A percentile compares a stretch with the other conserved stretches of the same genome.
Conservation (phyloP, 1,140 invertebrate genomes). For the Helicoverpa armigera region DNA sequence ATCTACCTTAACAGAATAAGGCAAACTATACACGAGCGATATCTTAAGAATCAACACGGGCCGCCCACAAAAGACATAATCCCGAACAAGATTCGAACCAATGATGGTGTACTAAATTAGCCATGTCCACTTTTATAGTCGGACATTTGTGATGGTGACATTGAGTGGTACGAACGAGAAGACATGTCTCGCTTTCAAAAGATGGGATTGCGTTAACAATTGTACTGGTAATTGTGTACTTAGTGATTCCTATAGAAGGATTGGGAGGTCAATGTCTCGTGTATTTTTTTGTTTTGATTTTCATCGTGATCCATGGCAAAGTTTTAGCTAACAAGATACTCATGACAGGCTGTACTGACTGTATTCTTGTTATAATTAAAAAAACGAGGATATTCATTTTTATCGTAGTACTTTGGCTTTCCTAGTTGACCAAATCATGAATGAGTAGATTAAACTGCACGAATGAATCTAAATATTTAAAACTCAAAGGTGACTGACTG, state of each 20-base stretch:
- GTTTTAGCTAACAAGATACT: no score
- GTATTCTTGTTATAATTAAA: no score
- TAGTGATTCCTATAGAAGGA: slow-evolving; percentile 18
- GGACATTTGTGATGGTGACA: slow-evolving; percentile 73
- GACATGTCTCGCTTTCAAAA: slow-evolving; percentile 63
- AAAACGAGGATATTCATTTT: no score
- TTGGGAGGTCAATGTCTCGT: neutral
- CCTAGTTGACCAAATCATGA: no score
- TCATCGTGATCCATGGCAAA: no score
- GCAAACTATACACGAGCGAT: slow-evolving; percentile 45
- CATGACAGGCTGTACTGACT: no score
- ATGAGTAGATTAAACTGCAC: no score
- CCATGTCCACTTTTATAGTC: slow-evolving; percentile 68
- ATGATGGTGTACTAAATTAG: slow-evolving; percentile 74
- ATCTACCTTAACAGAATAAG: slow-evolving; percentile 29
- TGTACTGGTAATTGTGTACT: slow-evolving; percentile 35
- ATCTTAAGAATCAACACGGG: slow-evolving; percentile 74
- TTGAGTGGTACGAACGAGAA: slow-evolving; percentile 58
- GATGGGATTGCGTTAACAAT: slow-evolving; percentile 59
- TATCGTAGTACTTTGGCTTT: no score
- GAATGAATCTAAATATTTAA: no score
- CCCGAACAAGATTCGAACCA: slow-evolving; percentile 63
- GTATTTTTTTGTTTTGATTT: neutral
- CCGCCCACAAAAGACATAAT: slow-evolving; percentile 71
- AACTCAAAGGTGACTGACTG: no score